Conservation (phyloP, 2,797 vertebrate species). For the Aulostomus chinensis region DNA sequence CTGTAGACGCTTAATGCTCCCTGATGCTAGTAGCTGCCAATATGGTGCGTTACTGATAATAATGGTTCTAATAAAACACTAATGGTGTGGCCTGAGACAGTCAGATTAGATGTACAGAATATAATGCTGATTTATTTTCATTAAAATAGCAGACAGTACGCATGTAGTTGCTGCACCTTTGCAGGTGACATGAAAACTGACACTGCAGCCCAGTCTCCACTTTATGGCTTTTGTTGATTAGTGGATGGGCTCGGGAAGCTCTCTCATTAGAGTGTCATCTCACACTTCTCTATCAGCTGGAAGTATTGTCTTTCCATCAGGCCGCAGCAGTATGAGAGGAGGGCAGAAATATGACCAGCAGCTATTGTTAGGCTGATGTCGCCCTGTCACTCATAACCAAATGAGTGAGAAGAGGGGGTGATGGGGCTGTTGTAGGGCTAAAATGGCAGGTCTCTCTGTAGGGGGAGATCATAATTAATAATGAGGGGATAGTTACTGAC, state of each 20-base stretch:
- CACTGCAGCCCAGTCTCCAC: neutral
- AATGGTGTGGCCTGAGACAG: neutral
- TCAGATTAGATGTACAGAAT: neutral
- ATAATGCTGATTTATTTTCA: neutral
- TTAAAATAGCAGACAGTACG: conserved; percentile 4
- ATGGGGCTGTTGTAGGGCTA: neutral
- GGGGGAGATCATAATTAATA: neutral
- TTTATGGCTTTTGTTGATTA: conserved; percentile 19
- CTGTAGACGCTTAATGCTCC: no score
- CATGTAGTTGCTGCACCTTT: neutral
- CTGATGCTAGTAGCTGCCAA: no score
- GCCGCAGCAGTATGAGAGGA: conserved; percentile 15
- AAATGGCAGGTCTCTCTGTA: conserved; percentile 17
- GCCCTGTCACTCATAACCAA: conserved; percentile 30
- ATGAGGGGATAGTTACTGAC: conserved; percentile 53
- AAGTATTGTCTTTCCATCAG: conserved; percentile 51
- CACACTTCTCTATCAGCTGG: conserved; percentile 45
- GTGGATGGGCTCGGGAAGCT: conserved; percentile 17
- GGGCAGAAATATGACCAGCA: conserved; percentile 48
- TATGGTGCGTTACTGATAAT: no score
- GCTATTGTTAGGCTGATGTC: conserved; percentile 27
- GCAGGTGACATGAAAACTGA: conserved; percentile 19
- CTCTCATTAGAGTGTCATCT: conserved; percentile 43
- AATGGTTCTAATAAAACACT: no score
- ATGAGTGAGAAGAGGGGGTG: neutral